Evolutionary conservation across 2,888 invertebrate species (phyloP), one percentile per base, ranked within the genome.

Genomic region (Chrysotoxum bicinctum): DNA sequence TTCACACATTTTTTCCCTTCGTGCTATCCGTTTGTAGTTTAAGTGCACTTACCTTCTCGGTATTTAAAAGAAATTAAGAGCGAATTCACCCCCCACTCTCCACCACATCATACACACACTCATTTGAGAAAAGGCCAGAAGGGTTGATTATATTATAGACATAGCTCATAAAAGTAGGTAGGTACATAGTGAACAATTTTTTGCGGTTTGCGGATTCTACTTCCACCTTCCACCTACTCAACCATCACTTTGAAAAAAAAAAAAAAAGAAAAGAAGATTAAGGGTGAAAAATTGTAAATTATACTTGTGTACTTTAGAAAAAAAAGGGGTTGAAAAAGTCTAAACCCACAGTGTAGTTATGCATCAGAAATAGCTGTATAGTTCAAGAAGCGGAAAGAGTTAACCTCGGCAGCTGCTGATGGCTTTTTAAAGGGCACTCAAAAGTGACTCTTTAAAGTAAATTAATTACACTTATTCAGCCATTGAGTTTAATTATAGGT

Each of bases 381-480:
- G 35, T 62, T 62, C 16, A 62, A 62, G 43, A 43, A n/a, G 43
- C 10, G 26, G 62, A 62, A 43, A 43, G 40, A 26, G 43, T 62
- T 62, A 62, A 62, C 62, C 62, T 62, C 60, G 54, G 56, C 50
- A 35, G 48, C 64, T 23, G 43, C 19, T 37, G 14, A 58, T 21
- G 32, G 40, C 30, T 54, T 50, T 73, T 77, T 66, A 82, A 78
- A 69, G 48, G 69, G 40, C 73, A 78, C 74, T 78, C 73, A 54
- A 74, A 68, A 74, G 70, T 74, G 32, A 62, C 69, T 70, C 83
- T 83, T 54, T 62, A 50, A 74, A 69, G 69, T 74, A 74, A 83
- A 83, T 83, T 83, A 83, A 78, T 83, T 83, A 58, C 74, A 74
- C 68, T 74, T 62, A 40, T 73, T 74, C 78, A 64, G 23, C 23